A percentile compares a stretch with the other conserved stretches of the same genome.
These are phyloP conservation scores for Stigmatopora nigra DNA, from an alignment of 2,113 vertebrate species.

Conservation along the genomic window DNA sequence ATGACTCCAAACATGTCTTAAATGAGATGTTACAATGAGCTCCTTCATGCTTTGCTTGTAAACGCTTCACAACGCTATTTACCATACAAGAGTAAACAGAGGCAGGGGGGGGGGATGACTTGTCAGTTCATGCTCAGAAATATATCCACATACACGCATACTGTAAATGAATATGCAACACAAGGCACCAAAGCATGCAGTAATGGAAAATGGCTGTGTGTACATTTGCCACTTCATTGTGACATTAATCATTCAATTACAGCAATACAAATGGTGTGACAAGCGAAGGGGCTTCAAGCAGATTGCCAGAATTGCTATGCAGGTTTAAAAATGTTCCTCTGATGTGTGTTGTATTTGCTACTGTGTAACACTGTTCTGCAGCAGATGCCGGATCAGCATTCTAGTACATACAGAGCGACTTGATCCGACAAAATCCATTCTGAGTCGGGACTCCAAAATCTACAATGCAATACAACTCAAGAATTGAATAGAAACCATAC, in stretches of 20 bases:
- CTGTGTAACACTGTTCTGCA: slow-evolving; percentile 12
- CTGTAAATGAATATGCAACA: slow-evolving; percentile 15
- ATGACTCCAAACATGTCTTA: slow-evolving; percentile 46
- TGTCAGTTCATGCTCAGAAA: slow-evolving; percentile 19
- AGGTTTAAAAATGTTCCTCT: slow-evolving; percentile 18
- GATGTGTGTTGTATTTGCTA: slow-evolving; percentile 24
- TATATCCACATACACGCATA: slow-evolving; percentile 21
- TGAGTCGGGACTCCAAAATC: slow-evolving; percentile 11
- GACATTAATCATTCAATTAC: slow-evolving; percentile 39
- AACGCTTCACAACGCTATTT: slow-evolving; percentile 56
- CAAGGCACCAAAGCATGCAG: slow-evolving; percentile 9
- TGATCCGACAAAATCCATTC: slow-evolving; percentile 21
- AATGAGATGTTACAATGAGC: slow-evolving; percentile 64
- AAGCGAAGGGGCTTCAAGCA: slow-evolving; percentile 12
- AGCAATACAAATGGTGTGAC: slow-evolving; percentile 27
- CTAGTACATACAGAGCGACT: slow-evolving; percentile 9
- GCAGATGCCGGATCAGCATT: slow-evolving; percentile 15
- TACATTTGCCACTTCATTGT: slow-evolving; percentile 31
- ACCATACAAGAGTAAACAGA: slow-evolving; percentile 48
- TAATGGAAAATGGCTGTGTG: slow-evolving; percentile 34
- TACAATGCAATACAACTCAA: slow-evolving; percentile 3
- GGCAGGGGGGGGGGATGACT: no score
- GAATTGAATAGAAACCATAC: slow-evolving; percentile 17
- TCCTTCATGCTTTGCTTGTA: slow-evolving; percentile 44
- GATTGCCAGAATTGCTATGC: slow-evolving; percentile 29